Percentiles rank a stretch among this genome's conserved stretches.
These are phyloP conservation scores for Promerops cafer DNA, from an alignment of 2,113 vertebrate genomes.

Conservation along the genomic window DNA sequence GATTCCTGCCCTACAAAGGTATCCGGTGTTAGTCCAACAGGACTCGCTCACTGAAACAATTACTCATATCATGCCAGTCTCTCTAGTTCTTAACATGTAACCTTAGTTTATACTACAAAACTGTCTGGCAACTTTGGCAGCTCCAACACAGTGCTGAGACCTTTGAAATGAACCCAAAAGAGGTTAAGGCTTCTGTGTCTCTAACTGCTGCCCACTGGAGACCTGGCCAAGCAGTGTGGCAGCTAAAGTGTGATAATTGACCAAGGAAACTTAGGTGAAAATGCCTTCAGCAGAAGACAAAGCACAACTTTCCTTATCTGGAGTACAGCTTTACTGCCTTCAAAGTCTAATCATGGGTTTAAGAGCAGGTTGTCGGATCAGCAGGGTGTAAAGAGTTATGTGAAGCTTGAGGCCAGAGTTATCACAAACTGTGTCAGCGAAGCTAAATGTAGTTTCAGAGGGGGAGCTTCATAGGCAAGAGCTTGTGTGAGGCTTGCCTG, in stretches of 20 bases:
- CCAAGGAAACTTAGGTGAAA: background rate
- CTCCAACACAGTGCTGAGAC: background rate
- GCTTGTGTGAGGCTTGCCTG: background rate
- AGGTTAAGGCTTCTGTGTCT: background rate
- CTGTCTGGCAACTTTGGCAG: background rate
- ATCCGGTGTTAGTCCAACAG: background rate
- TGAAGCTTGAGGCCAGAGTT: background rate
- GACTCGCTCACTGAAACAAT: background rate
- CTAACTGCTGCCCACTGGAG: background rate
- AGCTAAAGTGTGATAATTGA: background rate
- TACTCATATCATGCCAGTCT: rapidly evolving
- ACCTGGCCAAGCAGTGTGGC: background rate
- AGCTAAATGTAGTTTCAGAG: background rate
- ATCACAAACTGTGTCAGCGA: background rate
- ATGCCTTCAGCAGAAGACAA: background rate
- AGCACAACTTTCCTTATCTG: background rate
- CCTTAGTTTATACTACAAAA: background rate
- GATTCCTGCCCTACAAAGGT: background rate
- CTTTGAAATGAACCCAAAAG: background rate
- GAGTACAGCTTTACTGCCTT: background rate
- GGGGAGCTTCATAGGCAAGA: background rate
- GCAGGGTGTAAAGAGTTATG: background rate
- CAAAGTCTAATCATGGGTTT: background rate
- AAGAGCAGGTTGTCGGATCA: background rate
- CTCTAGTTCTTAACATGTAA: background rate